These are phyloP conservation scores for Rhingia campestris DNA, from an alignment of 2,888 invertebrate species.

Conservation along the genomic window DNA sequence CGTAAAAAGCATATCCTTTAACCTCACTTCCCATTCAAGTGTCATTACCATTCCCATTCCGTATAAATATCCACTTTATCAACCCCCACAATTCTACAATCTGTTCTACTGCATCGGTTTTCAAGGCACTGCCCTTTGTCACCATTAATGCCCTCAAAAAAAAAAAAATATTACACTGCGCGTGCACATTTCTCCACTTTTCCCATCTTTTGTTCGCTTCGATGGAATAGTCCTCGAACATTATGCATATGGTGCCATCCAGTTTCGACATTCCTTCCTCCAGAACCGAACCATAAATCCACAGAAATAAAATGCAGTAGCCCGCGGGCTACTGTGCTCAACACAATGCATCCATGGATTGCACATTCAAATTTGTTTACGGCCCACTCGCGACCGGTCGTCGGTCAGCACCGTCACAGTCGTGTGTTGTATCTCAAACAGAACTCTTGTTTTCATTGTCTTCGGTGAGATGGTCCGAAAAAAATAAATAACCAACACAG, in stretches of 20 bases:
- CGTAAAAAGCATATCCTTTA: constrained; percentile 2
- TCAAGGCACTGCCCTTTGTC: constrained; percentile 31
- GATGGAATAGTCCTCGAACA: constrained; percentile 14
- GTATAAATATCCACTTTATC: constrained; percentile 45
- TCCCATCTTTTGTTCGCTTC: constrained; percentile 26
- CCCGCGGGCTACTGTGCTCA: constrained; percentile 53
- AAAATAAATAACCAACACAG: not conserved
- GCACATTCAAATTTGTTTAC: constrained; percentile 65
- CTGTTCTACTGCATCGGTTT: not conserved
- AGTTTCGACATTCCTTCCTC: constrained; percentile 10
- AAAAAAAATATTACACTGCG: constrained; percentile 2
- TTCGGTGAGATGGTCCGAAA: constrained; percentile 1
- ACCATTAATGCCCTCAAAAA: constrained; percentile 6
- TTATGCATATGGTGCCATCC: constrained; percentile 25
- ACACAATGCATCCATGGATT: constrained; percentile 51
- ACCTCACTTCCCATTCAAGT: constrained; percentile 18
- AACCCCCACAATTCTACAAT: constrained; percentile 19
- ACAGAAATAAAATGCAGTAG: constrained; percentile 54
- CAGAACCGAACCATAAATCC: constrained; percentile 39
- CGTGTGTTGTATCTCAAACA: constrained; percentile 35
- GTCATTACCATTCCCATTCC: constrained; percentile 27
- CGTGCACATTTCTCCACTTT: not conserved
- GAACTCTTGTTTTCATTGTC: constrained; percentile 68
- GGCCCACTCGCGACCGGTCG: constrained; percentile 24
- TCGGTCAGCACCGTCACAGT: not conserved